Conservation (phyloP, 2,113 vertebrate genomes). For the Microcebus lehilahytsara region DNA sequence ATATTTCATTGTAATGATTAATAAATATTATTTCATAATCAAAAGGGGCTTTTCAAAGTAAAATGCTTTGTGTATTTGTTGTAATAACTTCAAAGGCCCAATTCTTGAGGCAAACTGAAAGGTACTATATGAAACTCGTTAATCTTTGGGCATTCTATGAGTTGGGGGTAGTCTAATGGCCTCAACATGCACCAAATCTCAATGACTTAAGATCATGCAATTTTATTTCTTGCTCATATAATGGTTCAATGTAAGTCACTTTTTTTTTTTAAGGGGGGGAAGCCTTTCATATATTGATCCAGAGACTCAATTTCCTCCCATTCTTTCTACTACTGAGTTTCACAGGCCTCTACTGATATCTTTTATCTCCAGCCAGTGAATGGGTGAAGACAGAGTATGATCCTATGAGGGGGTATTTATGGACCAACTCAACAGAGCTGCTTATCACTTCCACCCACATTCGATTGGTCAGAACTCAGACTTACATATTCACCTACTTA, state of each 20-base stretch:
- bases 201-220: not conserved
- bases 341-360: not conserved
- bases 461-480: not conserved
- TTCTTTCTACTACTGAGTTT: not conserved
- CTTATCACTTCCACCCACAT: not conserved
- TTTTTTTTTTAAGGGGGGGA: not conserved
- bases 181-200: not conserved
- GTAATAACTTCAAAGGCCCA: not conserved
- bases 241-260: not conserved
- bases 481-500: not conserved
- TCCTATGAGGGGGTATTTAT: not conserved
- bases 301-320: not conserved
- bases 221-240: not conserved
- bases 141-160: not conserved
- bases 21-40: constrained; percentile 13
- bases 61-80: not conserved
- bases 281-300: not conserved
- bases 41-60: constrained; percentile 5
- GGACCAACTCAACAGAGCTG: not conserved
- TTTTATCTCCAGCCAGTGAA: not conserved
- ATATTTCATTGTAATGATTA: not conserved
- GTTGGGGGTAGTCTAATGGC: not conserved
- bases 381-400: not conserved
- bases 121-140: not conserved
- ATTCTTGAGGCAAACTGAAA: constrained; percentile 1